phyloP scores from a whole-genome alignment of 2,888 invertebrate species.

The Molanna angustata region DNA sequence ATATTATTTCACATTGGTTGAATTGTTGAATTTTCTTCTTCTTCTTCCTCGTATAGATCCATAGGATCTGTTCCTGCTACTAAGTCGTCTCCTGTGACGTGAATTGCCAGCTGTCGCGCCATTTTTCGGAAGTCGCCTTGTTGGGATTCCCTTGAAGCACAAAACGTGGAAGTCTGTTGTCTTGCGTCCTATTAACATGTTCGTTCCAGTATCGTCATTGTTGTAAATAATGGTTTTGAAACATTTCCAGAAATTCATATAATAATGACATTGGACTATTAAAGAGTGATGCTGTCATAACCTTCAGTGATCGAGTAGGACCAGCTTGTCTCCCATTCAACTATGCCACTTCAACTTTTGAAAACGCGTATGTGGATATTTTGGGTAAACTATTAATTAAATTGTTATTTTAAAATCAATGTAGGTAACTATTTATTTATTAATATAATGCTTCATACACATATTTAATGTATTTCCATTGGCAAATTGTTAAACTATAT shows the following conservation, averaged over 20 bases:
- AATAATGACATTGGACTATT: conserved; percentile 59
- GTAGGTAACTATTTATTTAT: neutral
- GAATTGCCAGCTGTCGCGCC: too few species aligned
- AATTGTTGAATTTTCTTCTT: too few species aligned
- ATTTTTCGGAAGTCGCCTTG: too few species aligned
- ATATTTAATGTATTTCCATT: neutral
- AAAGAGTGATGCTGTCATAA: conserved; percentile 40
- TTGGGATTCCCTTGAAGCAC: too few species aligned
- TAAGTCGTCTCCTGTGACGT: too few species aligned
- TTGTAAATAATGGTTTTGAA: neutral
- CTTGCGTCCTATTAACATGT: too few species aligned
- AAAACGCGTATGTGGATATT: conserved; percentile 43
- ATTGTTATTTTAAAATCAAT: neutral
- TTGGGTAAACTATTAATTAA: conserved; percentile 41
- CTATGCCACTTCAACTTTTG: conserved; percentile 39
- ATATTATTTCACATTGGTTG: too few species aligned
- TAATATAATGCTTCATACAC: neutral
- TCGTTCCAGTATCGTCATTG: too few species aligned
- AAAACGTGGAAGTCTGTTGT: too few species aligned
- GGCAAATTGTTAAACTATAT: too few species aligned
- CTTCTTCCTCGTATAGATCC: too few species aligned
- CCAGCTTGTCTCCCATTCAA: conserved; percentile 66
- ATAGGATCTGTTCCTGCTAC: too few species aligned
- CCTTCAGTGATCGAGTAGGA: conserved; percentile 53
- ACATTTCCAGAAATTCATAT: conserved; percentile 27